These are phyloP conservation scores for Thelaira solivaga DNA, from an alignment of 2,888 invertebrate species.

Conservation along the genomic window DNA sequence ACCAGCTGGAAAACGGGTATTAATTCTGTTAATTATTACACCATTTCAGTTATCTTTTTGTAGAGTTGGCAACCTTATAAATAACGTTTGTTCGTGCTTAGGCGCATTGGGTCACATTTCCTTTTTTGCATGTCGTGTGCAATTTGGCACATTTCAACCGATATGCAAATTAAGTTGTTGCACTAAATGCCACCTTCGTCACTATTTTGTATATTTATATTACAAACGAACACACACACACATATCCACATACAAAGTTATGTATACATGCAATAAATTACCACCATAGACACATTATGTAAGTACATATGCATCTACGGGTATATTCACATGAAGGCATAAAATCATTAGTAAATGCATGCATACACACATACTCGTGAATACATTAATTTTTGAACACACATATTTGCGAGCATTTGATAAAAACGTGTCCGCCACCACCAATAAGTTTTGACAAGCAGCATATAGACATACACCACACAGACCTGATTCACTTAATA, in stretches of 20 bases:
- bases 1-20: too few species aligned
- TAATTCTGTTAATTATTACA: too few species aligned
- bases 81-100: constrained; percentile 59
- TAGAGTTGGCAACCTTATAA: too few species aligned
- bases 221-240: neutral
- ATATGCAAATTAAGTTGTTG: constrained; percentile 76
- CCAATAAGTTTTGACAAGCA: constrained; percentile 43
- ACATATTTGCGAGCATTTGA: neutral
- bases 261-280: too few species aligned
- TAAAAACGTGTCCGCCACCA: constrained; percentile 16
- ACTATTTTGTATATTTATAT: constrained; percentile 15
- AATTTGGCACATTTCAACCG: constrained; percentile 72
- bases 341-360: neutral
- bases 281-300: neutral
- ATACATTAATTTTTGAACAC: neutral
- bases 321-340: neutral
- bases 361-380: neutral
- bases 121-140: constrained; percentile 72
- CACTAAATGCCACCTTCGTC: constrained; percentile 70
- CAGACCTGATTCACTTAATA: constrained; percentile 15
- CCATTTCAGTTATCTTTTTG: too few species aligned
- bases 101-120: constrained; percentile 66
- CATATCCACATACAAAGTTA: neutral
- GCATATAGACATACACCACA: neutral
- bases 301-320: too few species aligned